Evolutionary conservation across 2,888 invertebrate species (phyloP), one percentile per base, ranked within the genome.

Genomic region (Elaeidobius kamerunicus): DNA sequence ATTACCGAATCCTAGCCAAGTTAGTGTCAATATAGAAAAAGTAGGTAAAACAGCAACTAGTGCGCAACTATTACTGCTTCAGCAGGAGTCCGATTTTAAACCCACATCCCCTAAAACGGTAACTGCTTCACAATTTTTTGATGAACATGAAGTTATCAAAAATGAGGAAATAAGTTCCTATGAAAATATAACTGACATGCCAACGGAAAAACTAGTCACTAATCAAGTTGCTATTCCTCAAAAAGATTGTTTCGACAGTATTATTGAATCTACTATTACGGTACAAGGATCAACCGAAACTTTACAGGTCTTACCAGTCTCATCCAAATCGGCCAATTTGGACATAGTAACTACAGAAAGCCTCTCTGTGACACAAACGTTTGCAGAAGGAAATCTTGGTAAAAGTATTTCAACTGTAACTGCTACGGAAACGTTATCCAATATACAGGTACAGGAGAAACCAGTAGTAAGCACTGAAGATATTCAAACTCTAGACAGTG

Each of bases 371-470:
- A 72, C 72, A 14, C 72, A 75, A 67, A 62, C 71, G 18, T 65
- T 64, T 30, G 57, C 65, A 7, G 66, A 70, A 51, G 73, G 73
- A 55, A 65, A 67, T 56, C 67, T 73, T 56, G 69, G 71, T 41
- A 63, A 69, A 44, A 71, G 76, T 64, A 63, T 76, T 2, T 65
- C 71, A 9, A 70, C 69, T 59, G 72, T 69, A n/a, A 58, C 65
- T 34, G 75, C 76, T 3, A 74, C 69, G 57, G 73, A 77, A 66
- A 73, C 68, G 2, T 72, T 65, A 12, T 77, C 78, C 2, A 65
- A 73, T 59, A 65, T 73, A 39, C 74, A 75, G 58, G 63, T 78
- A 3, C 65, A 73, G 38, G 71, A 73, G 56, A 71, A 70, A 48
- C 71, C 73, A 50, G 75, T 75, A 27, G 75, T 76, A 7, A 51